These are phyloP conservation scores for Liodrosophila aerea DNA, from an alignment of 2,888 invertebrate genomes.

Conservation along the genomic window DNA sequence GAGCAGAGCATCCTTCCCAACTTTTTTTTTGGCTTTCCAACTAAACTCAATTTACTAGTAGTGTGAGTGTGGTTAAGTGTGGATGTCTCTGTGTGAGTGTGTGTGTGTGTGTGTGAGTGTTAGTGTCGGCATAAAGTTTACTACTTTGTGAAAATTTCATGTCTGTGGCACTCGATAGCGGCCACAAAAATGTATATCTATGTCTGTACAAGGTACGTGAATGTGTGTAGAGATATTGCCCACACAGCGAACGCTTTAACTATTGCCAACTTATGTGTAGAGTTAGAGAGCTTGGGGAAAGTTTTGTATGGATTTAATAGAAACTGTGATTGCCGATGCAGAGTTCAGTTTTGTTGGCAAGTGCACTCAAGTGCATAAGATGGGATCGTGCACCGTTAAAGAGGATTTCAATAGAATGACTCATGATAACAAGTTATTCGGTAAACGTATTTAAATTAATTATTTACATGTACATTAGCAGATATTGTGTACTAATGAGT, in stretches of 20 bases:
- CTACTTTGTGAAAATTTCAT: constrained; percentile 73
- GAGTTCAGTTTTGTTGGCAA: constrained; percentile 10
- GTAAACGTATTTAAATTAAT: constrained; percentile 26
- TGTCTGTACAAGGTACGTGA: constrained; percentile 1
- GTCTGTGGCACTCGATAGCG: constrained; percentile 74
- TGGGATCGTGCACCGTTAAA: too few relatives aligned
- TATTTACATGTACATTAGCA: constrained; percentile 32
- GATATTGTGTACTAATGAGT: constrained; percentile 36
- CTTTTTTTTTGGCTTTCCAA: constrained; percentile 48
- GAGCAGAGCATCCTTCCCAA: neutral
- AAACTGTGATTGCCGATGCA: constrained; percentile 46
- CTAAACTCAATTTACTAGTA: constrained; percentile 61
- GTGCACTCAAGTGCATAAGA: too few relatives aligned
- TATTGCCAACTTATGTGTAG: constrained; percentile 57
- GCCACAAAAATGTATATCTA: constrained; percentile 57
- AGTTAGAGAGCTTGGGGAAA: constrained; percentile 22
- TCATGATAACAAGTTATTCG: too few relatives aligned
- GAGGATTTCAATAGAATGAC: neutral
- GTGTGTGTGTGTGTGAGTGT: constrained; percentile 11
- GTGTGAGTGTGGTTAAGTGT: constrained; percentile 8
- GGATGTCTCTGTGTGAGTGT: constrained; percentile 8
- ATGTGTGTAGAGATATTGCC: constrained; percentile 25
- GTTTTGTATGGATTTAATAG: constrained; percentile 52
- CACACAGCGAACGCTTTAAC: constrained; percentile 51
- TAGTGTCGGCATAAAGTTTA: constrained; percentile 66